Percentiles rank a stretch among this genome's conserved stretches.
These are phyloP conservation scores for Chelon labrosus DNA, from an alignment of 2,797 vertebrate species.

Conservation along the genomic window DNA sequence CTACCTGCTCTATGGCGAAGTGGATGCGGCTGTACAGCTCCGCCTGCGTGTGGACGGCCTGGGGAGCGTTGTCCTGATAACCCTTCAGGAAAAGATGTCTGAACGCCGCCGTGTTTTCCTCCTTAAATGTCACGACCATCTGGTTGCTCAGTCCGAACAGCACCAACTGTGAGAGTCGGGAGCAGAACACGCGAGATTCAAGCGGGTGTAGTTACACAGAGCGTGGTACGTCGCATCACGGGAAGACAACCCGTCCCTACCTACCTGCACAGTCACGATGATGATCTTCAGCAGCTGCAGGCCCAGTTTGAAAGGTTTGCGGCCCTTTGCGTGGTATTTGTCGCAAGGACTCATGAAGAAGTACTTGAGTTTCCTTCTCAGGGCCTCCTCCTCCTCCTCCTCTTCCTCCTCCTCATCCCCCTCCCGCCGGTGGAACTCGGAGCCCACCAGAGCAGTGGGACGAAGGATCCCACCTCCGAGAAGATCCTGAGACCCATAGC, in stretches of 20 bases:
- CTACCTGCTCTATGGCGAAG: conserved; percentile 88
- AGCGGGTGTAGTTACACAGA: too few species aligned
- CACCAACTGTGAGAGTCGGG: conserved; percentile 85
- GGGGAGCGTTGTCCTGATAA: conserved; percentile 83
- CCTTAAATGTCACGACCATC: conserved; percentile 94
- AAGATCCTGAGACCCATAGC: conserved; percentile 82
- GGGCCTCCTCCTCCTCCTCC: conserved; percentile 86
- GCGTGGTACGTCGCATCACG: too few species aligned
- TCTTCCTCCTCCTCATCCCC: too few species aligned
- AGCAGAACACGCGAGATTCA: conserved; percentile 1
- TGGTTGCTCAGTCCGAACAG: conserved; percentile 96
- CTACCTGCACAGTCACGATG: conserved; percentile 91
- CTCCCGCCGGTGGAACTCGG: conserved; percentile 58
- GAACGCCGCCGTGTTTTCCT: conserved; percentile 92
- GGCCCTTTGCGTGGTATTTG: conserved; percentile 93
- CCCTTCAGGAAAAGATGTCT: conserved; percentile 92
- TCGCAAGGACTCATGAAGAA: conserved; percentile 97
- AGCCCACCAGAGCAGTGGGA: conserved; percentile 33
- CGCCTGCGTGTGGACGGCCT: conserved; percentile 86
- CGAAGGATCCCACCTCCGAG: conserved; percentile 29
- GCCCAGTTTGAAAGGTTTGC: conserved; percentile 91
- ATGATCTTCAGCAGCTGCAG: conserved; percentile 94
- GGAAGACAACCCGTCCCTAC: too few species aligned
- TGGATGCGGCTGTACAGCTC: conserved; percentile 85
- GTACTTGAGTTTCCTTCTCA: conserved; percentile 92